phyloP scores from a whole-genome alignment of 2,888 invertebrate genomes.

The Lasius platythorax region DNA sequence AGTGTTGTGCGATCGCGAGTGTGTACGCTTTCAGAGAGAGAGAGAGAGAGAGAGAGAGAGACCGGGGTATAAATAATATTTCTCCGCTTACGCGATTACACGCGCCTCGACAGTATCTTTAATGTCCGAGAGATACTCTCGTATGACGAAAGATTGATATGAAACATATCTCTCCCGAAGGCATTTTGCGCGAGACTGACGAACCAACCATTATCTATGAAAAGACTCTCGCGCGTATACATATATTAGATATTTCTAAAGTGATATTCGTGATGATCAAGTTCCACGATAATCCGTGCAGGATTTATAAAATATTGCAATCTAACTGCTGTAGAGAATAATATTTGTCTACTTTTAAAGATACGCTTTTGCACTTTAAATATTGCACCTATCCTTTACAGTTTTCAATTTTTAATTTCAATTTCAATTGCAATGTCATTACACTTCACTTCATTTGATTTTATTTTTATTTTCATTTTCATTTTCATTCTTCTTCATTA shows the following conservation, averaged over 20 bases:
- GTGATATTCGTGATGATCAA: not conserved
- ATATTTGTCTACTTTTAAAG: not conserved
- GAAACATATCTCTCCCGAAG: not conserved
- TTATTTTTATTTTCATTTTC: no score
- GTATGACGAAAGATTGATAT: constrained; percentile 11
- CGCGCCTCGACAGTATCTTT: not conserved
- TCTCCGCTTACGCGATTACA: not conserved
- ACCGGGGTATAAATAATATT: constrained; percentile 22
- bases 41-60: no score
- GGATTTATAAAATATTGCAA: not conserved
- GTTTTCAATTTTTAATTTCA: no score
- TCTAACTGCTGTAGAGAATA: not conserved
- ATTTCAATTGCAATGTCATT: no score
- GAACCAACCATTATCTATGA: not conserved
- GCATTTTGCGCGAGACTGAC: not conserved
- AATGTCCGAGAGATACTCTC: constrained; percentile 5
- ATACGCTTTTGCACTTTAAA: not conserved
- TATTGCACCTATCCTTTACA: not conserved
- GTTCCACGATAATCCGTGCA: not conserved
- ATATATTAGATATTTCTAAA: not conserved
- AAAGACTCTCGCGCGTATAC: not conserved
- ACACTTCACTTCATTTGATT: no score
- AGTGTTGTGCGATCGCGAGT: constrained; percentile 9
- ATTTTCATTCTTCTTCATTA: no score
- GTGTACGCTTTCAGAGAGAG: not conserved